Evolutionary conservation across 2,797 vertebrate species (phyloP).

Genomic region (Brotula barbata): DNA sequence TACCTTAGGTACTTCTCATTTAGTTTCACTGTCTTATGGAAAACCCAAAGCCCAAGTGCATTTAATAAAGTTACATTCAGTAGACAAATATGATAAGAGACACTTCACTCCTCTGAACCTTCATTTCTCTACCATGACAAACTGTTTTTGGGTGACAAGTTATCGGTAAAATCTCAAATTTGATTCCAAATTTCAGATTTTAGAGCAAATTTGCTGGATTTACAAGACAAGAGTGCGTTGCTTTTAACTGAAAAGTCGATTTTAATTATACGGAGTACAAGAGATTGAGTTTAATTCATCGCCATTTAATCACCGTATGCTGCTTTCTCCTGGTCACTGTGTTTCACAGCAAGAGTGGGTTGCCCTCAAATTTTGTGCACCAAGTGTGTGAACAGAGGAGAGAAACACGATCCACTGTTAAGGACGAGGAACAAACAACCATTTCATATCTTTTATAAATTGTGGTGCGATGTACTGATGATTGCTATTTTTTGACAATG

Average conservation of each 20-base stretch:
- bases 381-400: background rate
- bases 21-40: background rate
- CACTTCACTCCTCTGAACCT: too few species aligned
- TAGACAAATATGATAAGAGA: too few species aligned
- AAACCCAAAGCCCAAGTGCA: background rate
- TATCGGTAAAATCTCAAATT: too few species aligned
- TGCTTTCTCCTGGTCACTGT: background rate
- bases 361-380: background rate
- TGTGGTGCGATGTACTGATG: slow-evolving; percentile 4
- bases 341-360: background rate
- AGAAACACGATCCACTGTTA: background rate
- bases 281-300: too few species aligned
- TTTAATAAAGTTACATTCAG: background rate
- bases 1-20: background rate
- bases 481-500: slow-evolving; percentile 29
- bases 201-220: too few species aligned
- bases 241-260: too few species aligned
- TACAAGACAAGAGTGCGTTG: too few species aligned
- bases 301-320: too few species aligned
- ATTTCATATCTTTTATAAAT: slow-evolving; percentile 15
- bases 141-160: too few species aligned
- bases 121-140: too few species aligned
- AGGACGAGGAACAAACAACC: slow-evolving; percentile 15
- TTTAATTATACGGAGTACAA: too few species aligned
- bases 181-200: too few species aligned